A percentile compares a stretch with the other conserved stretches of the same genome.
Conservation (phyloP, 2,797 vertebrate species). For the Pseudochaenichthys georgianus region DNA sequence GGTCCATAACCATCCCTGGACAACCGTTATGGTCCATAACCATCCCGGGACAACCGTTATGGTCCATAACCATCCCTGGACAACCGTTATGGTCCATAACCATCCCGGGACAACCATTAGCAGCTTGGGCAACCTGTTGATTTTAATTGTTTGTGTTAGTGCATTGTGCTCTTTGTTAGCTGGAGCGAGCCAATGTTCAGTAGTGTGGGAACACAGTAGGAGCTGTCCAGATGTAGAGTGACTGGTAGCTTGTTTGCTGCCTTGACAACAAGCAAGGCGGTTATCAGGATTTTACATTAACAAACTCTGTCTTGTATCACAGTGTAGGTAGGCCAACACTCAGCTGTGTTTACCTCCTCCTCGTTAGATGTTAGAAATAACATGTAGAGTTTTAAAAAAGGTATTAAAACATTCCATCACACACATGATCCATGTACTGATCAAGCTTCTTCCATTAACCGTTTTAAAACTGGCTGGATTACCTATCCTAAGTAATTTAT, state of each 20-base stretch:
- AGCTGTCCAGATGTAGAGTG: not conserved
- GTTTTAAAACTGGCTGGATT: conserved; percentile 1
- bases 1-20: too few relatives aligned
- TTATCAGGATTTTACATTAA: not conserved
- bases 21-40: too few relatives aligned
- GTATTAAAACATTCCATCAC: not conserved
- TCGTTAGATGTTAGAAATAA: not conserved
- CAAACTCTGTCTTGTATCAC: not conserved
- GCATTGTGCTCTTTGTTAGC: not conserved
- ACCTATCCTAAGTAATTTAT: not conserved
- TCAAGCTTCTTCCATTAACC: not conserved
- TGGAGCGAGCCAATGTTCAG: not conserved
- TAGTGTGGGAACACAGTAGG: not conserved
- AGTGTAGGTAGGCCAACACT: too few relatives aligned
- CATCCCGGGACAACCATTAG: not conserved
- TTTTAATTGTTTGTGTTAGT: not conserved
- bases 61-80: not conserved
- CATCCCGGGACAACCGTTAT: too few relatives aligned
- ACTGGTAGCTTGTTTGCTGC: conserved; percentile 2
- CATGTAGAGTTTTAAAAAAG: not conserved
- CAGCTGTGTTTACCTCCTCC: too few relatives aligned
- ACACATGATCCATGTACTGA: not conserved
- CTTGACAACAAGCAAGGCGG: not conserved
- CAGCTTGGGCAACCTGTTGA: not conserved
- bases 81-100: not conserved